Percentiles rank a stretch among this genome's conserved stretches.
Conservation (phyloP, 2,113 vertebrate genomes). For the mouse (Mus musculus) region DNA sequence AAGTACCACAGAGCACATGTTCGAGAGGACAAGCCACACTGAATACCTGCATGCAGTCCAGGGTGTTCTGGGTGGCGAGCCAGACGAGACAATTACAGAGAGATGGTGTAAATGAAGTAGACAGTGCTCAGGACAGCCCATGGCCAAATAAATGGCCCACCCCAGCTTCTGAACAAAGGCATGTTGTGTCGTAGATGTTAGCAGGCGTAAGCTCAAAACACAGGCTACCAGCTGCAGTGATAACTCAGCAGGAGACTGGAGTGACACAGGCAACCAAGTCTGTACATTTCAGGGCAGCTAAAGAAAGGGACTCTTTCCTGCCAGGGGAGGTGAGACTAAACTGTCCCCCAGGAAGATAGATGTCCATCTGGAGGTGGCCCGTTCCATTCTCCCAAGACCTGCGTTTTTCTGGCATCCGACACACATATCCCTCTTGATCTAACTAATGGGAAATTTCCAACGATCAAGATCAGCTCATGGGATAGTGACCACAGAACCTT, state of each 20-base stretch:
- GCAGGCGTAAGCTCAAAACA: background rate
- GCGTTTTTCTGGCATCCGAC: background rate
- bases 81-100: constrained; percentile 89
- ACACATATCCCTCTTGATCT: background rate
- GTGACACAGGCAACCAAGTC: background rate
- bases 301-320: constrained; percentile 18
- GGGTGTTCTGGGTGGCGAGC: constrained; percentile 93
- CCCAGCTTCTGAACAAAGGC: constrained; percentile 78
- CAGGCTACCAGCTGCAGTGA: background rate
- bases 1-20: background rate
- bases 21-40: constrained; percentile 76
- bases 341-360: background rate
- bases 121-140: constrained; percentile 80
- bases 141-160: background rate
- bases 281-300: background rate
- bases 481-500: background rate
- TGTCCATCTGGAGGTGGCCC: background rate
- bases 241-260: constrained; percentile 33
- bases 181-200: fast-evolving
- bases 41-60: constrained; percentile 99
- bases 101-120: constrained; percentile 83
- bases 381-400: background rate
- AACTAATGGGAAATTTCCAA: background rate
- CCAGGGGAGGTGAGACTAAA: background rate
- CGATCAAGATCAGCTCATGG: constrained; percentile 41